Percentiles rank a stretch among this genome's conserved stretches.
phyloP scores from a whole-genome alignment of 2,888 invertebrate genomes.

The Phengaris arion region DNA sequence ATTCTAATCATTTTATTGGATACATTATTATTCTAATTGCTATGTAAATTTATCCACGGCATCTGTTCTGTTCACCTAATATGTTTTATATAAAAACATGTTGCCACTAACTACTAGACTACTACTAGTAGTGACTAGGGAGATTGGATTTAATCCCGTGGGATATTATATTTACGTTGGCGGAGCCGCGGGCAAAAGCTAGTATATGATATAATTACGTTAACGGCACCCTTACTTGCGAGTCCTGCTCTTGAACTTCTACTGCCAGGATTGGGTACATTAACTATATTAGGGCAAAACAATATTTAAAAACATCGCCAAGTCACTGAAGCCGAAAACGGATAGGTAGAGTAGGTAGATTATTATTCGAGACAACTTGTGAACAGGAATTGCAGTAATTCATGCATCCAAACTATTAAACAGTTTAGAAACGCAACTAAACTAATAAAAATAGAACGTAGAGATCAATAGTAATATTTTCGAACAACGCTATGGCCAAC shows the following conservation, averaged over 20 bases:
- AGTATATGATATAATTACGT: too few species aligned
- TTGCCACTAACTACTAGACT: background rate
- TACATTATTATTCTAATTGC: conserved; percentile 5
- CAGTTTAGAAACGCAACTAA: background rate
- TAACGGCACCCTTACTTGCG: too few species aligned
- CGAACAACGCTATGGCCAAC: background rate
- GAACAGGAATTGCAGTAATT: background rate
- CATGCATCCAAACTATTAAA: background rate
- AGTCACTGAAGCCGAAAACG: too few species aligned
- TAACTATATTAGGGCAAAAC: too few species aligned
- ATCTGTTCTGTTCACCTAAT: background rate
- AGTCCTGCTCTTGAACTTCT: too few species aligned
- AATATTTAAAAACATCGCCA: too few species aligned
- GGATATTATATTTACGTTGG: too few species aligned
- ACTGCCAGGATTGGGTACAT: too few species aligned
- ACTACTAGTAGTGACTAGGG: background rate
- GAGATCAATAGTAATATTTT: background rate
- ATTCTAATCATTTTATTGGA: conserved; percentile 12
- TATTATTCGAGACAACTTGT: too few species aligned
- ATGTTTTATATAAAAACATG: background rate
- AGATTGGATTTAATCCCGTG: too few species aligned
- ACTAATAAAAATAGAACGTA: background rate
- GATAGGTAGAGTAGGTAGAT: too few species aligned
- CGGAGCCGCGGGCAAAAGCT: too few species aligned
- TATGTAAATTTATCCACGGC: conserved; percentile 5